These are phyloP conservation scores for Epirrhoe tristata DNA, from an alignment of 2,888 invertebrate species.

Conservation along the genomic window DNA sequence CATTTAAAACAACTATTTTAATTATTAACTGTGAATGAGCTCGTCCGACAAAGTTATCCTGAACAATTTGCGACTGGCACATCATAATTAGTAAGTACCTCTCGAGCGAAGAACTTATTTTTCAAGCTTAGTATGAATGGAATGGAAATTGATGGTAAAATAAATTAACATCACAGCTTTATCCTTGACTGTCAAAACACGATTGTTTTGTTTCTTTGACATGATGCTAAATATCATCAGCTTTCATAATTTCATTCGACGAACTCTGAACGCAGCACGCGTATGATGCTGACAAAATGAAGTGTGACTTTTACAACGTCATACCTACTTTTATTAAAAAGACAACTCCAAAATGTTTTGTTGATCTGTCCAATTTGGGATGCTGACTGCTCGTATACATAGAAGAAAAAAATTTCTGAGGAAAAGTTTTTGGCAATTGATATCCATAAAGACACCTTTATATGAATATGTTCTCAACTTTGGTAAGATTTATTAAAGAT, in stretches of 20 bases:
- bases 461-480: conserved; percentile 75
- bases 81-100: conserved; percentile 3
- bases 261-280: too few relatives aligned
- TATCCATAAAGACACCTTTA: conserved; percentile 54
- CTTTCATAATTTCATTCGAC: too few relatives aligned
- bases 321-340: too few relatives aligned
- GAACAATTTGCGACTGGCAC: conserved; percentile 25
- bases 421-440: conserved; percentile 47
- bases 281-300: too few relatives aligned
- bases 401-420: conserved; percentile 13
- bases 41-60: conserved; percentile 53
- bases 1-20: conserved; percentile 68
- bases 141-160: too few relatives aligned
- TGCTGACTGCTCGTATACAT: neutral
- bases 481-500: conserved; percentile 77
- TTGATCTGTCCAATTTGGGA: neutral
- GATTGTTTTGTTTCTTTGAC: too few relatives aligned
- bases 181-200: too few relatives aligned
- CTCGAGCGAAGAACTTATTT: neutral
- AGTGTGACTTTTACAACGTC: too few relatives aligned
- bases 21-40: conserved; percentile 66
- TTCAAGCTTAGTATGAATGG: neutral
- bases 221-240: too few relatives aligned
- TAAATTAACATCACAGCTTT: too few relatives aligned
- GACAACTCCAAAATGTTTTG: neutral